Percentiles rank a stretch among this genome's conserved stretches.
phyloP scores from a whole-genome alignment of 2,888 invertebrate genomes.

The Chrysolina americana region DNA sequence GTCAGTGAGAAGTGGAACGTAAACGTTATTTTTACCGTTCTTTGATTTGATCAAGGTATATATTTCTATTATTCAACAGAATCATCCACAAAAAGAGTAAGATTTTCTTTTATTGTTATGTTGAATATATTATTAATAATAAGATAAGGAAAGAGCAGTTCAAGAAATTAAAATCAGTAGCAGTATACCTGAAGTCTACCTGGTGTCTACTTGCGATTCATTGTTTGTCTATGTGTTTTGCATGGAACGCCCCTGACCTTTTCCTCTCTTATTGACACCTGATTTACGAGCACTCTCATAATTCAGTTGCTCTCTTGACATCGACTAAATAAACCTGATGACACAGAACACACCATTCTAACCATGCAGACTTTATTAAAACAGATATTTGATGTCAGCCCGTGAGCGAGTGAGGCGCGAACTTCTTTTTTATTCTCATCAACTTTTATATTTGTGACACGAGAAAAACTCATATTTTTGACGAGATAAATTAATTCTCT shows the following conservation, averaged over 20 bases:
- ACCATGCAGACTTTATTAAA: slow-evolving; percentile 34
- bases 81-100: too few species aligned
- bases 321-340: slow-evolving; percentile 30
- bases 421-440: slow-evolving; percentile 27
- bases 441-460: slow-evolving; percentile 22
- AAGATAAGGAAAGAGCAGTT: too few species aligned
- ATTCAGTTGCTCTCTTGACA: slow-evolving; percentile 26
- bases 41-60: too few species aligned
- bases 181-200: too few species aligned
- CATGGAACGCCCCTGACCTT: not conserved
- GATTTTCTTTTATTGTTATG: too few species aligned
- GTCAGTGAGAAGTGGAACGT: too few species aligned
- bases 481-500: slow-evolving; percentile 25
- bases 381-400: slow-evolving; percentile 32
- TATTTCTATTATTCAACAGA: too few species aligned
- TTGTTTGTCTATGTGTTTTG: not conserved
- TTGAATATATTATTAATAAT: too few species aligned
- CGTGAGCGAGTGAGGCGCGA: slow-evolving; percentile 2
- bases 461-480: slow-evolving; percentile 25
- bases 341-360: slow-evolving; percentile 18
- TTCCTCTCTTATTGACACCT: slow-evolving; percentile 14
- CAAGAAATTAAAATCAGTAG: too few species aligned
- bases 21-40: too few species aligned
- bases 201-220: too few species aligned
- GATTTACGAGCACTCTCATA: slow-evolving; percentile 22